Evolutionary conservation across 2,797 vertebrate genomes (phyloP), one percentile per base, ranked within the genome.

Genomic region (Arctocebus calabarensis): DNA sequence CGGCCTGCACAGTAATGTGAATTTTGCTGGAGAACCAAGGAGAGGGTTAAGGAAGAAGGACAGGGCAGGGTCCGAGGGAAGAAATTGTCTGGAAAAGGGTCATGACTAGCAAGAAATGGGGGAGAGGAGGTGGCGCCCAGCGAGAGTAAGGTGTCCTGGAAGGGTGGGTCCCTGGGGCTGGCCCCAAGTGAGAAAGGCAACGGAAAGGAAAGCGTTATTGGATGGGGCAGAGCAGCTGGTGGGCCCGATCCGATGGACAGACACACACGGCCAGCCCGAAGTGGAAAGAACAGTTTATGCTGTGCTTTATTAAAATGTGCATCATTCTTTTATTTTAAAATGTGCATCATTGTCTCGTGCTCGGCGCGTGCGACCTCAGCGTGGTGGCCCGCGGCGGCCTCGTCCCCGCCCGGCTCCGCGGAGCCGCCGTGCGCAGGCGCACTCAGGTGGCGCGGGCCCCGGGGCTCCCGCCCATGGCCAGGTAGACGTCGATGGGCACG

Each of bases 401-500:
- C 25, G 84, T 85, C 79, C 85, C 70, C 61, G 75, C 95, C 96
- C 84, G 88, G 94, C 96, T 94, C 97, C 75, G 87, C 68, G 85
- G 79, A 91, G 94, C 62, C 87, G n/a, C 23, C 52, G 23, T 68
- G 90, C 37, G 19, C 27, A 52, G 97, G 90, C 86, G 40, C 92
- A 75, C 13, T 98, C 68, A 98, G 95, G 97, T 96, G 86, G 96
- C 77, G 73, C 96, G 97, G 62, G 97, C 97, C 88, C 95, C 81
- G 68, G 95, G 74, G 40, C 96, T 97, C 75, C 98, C 97, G 84
- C 98, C 98, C 98, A 97, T 98, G 90, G 98, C 97, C 68, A 98
- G 96, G 97, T 98, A 98, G 79, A 98, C 97, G 68, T 98, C 98
- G 70, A 98, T 98, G 97, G 98, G 98, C 95, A 98, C 96, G 91